phyloP scores from a whole-genome alignment of 2,888 invertebrate species.

The Odontothrips loti region DNA sequence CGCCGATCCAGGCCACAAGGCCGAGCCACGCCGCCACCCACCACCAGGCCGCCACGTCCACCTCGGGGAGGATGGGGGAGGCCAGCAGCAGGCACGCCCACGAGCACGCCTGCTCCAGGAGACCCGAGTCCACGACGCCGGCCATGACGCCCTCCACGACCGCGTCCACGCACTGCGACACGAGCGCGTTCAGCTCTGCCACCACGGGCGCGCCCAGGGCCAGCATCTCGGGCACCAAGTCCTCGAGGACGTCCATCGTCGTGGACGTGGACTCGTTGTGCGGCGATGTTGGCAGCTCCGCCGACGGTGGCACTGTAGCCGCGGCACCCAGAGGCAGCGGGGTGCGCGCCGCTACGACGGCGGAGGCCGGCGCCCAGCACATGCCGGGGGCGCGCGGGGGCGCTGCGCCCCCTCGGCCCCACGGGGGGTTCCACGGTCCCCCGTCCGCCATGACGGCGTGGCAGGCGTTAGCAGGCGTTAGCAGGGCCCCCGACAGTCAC shows the following conservation, averaged over 20 bases:
- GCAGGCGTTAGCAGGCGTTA: background rate
- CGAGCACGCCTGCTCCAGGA: background rate
- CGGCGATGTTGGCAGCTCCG: background rate
- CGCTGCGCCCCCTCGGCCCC: background rate
- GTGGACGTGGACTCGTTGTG: constrained; percentile 1
- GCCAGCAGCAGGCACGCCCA: constrained; percentile 13
- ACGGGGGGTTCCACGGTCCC: background rate
- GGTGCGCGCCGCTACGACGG: background rate
- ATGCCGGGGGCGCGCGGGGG: background rate
- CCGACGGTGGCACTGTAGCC: background rate
- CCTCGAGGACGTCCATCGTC: background rate
- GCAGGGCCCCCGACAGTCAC: background rate
- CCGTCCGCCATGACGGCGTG: background rate
- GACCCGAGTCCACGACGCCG: constrained; percentile 3
- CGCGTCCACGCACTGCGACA: background rate
- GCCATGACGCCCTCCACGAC: constrained; percentile 7
- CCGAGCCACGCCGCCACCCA: background rate
- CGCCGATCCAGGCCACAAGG: background rate
- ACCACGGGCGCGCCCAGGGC: constrained; percentile 17
- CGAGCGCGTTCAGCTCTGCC: background rate
- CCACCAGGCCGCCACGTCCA: background rate
- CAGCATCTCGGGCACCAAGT: constrained; percentile 8
- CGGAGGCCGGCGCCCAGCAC: constrained; percentile 1
- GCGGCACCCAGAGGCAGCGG: background rate
- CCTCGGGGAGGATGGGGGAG: background rate